These are phyloP conservation scores for Alcedo atthis DNA, from an alignment of 2,797 vertebrate species.

Conservation along the genomic window DNA sequence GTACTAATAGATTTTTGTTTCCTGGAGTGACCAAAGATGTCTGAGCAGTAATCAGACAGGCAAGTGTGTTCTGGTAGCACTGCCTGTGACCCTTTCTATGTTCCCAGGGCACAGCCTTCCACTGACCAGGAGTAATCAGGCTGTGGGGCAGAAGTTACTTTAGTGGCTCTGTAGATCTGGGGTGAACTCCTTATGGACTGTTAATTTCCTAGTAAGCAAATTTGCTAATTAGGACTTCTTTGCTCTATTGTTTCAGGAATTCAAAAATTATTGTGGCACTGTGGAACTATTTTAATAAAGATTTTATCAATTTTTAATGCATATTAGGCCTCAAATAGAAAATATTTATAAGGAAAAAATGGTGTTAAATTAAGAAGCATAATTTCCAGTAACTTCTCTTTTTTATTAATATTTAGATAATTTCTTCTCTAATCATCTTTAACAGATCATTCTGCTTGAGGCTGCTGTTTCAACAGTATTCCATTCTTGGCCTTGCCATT, in stretches of 20 bases:
- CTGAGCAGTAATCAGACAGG: neutral
- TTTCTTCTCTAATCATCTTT: slow-evolving; percentile 7
- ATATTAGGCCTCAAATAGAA: slow-evolving; percentile 50
- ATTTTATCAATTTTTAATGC: slow-evolving; percentile 45
- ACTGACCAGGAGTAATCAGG: neutral
- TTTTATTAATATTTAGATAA: slow-evolving; percentile 42
- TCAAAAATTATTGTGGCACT: neutral
- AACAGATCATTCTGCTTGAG: neutral
- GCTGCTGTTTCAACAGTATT: neutral
- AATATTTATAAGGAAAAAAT: slow-evolving; percentile 61
- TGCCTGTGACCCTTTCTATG: neutral
- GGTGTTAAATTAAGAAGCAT: slow-evolving; percentile 8
- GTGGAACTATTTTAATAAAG: slow-evolving; percentile 43
- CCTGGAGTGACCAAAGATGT: neutral
- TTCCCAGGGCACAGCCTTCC: neutral
- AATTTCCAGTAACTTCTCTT: neutral
- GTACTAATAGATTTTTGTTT: neutral
- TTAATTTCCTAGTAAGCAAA: neutral
- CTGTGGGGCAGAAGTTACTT: neutral
- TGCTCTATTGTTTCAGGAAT: neutral
- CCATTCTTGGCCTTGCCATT: neutral
- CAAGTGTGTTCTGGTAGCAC: accelerated
- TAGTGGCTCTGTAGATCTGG: neutral
- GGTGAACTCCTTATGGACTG: accelerated
- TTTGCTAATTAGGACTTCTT: neutral